A percentile compares a stretch with the other conserved stretches of the same genome.
Evolutionary conservation across 2,888 invertebrate species (phyloP).

Genomic region (Macroteleia sp.): DNA sequence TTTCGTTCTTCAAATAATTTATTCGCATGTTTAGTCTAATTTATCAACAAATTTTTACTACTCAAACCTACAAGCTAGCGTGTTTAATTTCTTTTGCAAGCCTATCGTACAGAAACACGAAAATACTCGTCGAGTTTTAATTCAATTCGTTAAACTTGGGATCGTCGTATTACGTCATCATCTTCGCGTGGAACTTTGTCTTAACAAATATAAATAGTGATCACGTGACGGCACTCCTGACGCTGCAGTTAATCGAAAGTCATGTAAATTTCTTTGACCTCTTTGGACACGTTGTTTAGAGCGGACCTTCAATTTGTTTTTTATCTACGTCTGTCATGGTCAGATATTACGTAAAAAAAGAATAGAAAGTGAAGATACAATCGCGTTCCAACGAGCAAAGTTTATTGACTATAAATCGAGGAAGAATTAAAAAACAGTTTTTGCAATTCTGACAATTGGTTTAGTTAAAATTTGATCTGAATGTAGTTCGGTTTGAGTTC

Average conservation of each 20-base stretch:
- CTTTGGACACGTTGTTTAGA: constrained; percentile 32
- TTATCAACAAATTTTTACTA: too few species aligned
- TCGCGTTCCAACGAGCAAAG: not conserved
- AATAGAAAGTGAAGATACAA: constrained; percentile 35
- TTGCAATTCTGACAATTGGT: too few species aligned
- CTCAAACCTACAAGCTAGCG: too few species aligned
- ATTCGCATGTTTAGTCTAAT: too few species aligned
- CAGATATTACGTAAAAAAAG: constrained; percentile 34
- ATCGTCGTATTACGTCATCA: constrained; percentile 36
- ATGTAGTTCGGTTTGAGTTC: too few species aligned
- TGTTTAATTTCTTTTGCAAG: too few species aligned
- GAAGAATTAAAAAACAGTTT: too few species aligned
- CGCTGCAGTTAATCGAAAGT: constrained; percentile 47
- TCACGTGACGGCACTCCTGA: constrained; percentile 42
- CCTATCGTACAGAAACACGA: too few species aligned
- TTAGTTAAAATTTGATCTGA: too few species aligned
- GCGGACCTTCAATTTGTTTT: constrained; percentile 42
- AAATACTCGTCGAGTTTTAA: constrained; percentile 5
- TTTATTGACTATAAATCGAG: constrained; percentile 24
- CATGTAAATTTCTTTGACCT: constrained; percentile 50
- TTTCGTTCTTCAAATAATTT: too few species aligned
- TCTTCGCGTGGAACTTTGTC: constrained; percentile 42
- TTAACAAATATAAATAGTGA: constrained; percentile 50
- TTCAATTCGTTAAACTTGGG: constrained; percentile 20
- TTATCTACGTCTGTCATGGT: constrained; percentile 37